phyloP scores from a whole-genome alignment of 1,140 invertebrate species.

The Mamestra configurata region DNA sequence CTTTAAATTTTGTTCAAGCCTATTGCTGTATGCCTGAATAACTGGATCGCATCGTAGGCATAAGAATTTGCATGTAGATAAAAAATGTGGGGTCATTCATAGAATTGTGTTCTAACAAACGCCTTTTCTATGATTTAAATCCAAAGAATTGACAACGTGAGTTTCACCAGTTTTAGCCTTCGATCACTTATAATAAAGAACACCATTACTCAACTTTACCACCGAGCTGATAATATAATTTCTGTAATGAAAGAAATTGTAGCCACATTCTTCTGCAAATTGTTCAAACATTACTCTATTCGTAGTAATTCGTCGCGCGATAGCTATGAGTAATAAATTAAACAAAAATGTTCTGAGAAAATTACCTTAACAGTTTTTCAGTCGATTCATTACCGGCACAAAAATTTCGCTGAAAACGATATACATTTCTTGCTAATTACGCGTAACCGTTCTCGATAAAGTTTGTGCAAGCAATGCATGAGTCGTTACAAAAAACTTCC shows the following conservation, averaged over 20 bases:
- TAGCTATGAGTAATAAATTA: constrained; percentile 15
- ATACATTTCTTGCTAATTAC: not conserved
- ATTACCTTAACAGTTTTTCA: constrained; percentile 2
- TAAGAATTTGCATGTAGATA: no score
- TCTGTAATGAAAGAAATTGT: not conserved
- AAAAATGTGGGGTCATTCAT: no score
- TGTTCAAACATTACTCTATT: constrained; percentile 13
- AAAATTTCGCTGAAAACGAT: not conserved
- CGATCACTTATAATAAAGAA: no score
- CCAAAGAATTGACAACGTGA: no score
- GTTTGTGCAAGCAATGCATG: not conserved
- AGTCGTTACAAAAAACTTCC: not conserved
- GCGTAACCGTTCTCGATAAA: not conserved
- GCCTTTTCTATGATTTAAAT: no score
- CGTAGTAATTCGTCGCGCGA: not conserved
- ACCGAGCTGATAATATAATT: not conserved
- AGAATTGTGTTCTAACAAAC: no score
- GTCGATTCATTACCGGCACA: not conserved
- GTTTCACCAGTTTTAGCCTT: no score
- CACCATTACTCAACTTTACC: no score
- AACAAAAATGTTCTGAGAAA: constrained; percentile 21
- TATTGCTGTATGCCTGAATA: no score
- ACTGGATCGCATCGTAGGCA: no score
- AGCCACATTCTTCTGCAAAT: not conserved
- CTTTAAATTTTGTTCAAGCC: no score